These are phyloP conservation scores for Muscicapa striata DNA, from an alignment of 2,797 vertebrate genomes.

Conservation along the genomic window DNA sequence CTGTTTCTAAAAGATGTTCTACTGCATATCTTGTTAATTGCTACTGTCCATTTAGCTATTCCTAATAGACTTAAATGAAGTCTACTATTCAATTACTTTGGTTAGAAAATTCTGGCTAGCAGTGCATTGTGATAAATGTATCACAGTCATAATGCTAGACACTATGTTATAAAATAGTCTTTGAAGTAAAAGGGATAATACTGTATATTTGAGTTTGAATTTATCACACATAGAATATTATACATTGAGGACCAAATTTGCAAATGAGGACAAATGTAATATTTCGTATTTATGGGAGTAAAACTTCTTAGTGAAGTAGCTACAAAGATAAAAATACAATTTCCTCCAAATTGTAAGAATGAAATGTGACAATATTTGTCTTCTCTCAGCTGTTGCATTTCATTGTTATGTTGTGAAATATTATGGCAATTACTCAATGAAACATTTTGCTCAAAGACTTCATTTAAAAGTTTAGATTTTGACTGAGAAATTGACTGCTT, in stretches of 20 bases:
- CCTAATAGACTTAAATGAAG: constrained; percentile 70
- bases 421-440: constrained; percentile 60
- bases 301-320: not conserved
- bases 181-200: not conserved
- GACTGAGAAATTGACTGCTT: constrained; percentile 33
- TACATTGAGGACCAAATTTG: not conserved
- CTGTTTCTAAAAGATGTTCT: constrained; percentile 62
- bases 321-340: not conserved
- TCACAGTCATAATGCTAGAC: not conserved
- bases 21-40: constrained; percentile 90
- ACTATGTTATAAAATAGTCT: not conserved
- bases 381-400: constrained; percentile 57
- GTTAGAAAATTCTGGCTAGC: constrained; percentile 65
- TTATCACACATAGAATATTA: not conserved
- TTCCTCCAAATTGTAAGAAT: constrained; percentile 23
- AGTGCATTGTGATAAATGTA: constrained; percentile 60
- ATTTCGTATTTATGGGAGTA: not conserved
- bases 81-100: constrained; percentile 72
- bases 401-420: constrained; percentile 64
- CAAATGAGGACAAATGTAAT: not conserved
- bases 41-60: constrained; percentile 69
- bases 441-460: constrained; percentile 62
- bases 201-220: not conserved
- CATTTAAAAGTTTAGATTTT: constrained; percentile 58
- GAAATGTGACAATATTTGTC: constrained; percentile 37